Evolutionary conservation across 2,888 invertebrate species (phyloP).

Genomic region (Pristionchus exspectatus): DNA sequence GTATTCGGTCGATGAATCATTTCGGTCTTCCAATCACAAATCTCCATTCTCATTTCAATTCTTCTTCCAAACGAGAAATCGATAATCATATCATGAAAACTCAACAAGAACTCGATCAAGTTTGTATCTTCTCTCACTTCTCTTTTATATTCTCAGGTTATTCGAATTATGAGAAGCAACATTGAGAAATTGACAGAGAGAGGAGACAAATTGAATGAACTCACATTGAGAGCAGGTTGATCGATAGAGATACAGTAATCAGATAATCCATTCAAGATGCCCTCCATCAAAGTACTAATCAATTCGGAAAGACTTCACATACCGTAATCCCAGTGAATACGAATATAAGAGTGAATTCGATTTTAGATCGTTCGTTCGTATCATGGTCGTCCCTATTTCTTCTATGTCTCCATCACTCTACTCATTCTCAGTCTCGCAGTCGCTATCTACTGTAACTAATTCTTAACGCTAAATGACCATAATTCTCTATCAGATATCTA

Average conservation of each 20-base stretch:
- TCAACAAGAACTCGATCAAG: conserved; percentile 51
- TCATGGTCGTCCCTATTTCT: conserved; percentile 23
- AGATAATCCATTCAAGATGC: conserved; percentile 22
- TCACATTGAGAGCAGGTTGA: conserved; percentile 27
- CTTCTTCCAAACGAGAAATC: conserved; percentile 29
- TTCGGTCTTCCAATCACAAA: conserved; percentile 50
- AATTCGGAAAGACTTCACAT: conserved; percentile 44
- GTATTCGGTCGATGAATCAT: conserved; percentile 39
- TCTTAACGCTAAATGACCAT: background rate
- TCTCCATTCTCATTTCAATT: background rate
- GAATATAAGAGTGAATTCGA: background rate
- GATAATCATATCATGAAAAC: conserved; percentile 48
- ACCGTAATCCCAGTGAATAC: background rate
- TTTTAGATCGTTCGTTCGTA: conserved; percentile 14
- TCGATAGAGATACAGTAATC: background rate
- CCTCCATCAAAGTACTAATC: conserved; percentile 43
- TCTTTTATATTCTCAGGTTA: conserved; percentile 4
- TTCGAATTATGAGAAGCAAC: conserved; percentile 51
- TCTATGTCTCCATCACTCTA: conserved; percentile 3
- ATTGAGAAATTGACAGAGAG: conserved; percentile 47
- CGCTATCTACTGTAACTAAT: background rate
- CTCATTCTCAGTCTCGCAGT: conserved; percentile 7
- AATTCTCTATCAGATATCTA: background rate
- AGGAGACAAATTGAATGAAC: conserved; percentile 53
- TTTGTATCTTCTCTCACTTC: background rate